Evolutionary conservation across 2,888 invertebrate species (phyloP).

Genomic region (Xestia ashworthii): DNA sequence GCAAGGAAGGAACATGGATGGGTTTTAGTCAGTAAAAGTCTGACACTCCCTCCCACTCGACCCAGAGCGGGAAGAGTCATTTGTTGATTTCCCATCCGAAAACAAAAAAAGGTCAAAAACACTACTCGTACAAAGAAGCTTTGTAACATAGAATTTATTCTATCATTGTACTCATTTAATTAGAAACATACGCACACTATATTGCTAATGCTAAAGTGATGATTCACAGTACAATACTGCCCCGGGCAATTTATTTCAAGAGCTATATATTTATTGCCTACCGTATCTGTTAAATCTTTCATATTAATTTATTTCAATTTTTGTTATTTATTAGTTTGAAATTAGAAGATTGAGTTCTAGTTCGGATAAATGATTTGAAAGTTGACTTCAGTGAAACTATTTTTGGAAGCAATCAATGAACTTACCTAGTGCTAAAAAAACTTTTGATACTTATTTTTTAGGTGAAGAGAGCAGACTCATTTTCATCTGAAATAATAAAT

Average conservation of each 20-base stretch:
- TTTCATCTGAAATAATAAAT: not conserved
- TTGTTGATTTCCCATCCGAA: no score
- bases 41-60: no score
- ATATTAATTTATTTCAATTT: conserved; percentile 51
- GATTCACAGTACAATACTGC: conserved; percentile 54
- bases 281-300: conserved; percentile 50
- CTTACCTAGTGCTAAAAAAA: not conserved
- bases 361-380: conserved; percentile 18
- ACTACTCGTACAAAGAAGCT: not conserved
- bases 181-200: conserved; percentile 15
- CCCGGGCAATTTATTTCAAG: conserved; percentile 44
- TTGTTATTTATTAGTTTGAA: conserved; percentile 36
- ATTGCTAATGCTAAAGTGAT: conserved; percentile 42
- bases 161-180: conserved; percentile 39
- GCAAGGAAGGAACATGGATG: no score
- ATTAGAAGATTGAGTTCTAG: conserved; percentile 30
- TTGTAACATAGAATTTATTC: conserved; percentile 33
- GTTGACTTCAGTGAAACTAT: not conserved
- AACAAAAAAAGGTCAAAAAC: not conserved
- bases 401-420: not conserved
- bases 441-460: not conserved
- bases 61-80: no score
- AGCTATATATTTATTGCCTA: conserved; percentile 56
- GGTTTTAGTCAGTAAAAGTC: no score
- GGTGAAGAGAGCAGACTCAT: not conserved